Base-by-base conservation (phyloP, 1,140 invertebrate genomes). In the Pteromalus puparum region DNA sequence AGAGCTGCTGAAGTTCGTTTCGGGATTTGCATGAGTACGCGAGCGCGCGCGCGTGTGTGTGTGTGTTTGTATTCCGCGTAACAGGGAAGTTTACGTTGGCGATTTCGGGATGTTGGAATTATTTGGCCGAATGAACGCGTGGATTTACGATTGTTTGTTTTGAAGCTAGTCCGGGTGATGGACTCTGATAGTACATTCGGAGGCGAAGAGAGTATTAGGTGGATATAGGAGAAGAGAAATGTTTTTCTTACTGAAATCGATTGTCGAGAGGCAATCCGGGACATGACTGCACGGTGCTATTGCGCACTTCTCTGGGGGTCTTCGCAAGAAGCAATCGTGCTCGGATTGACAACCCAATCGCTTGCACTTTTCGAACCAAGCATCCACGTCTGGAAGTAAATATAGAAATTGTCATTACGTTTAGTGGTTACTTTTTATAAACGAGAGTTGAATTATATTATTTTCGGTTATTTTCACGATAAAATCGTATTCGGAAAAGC, bases 321-420 rank as follows among this genome's bases (percentile, higher is more conserved):
- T 89, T 30, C 91, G 82, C 2, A 92, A 80, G 34, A 91, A 92
- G 68, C 91, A 92, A 21, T 92, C 88, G 21, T 88, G 85, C 72
- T 91, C 87, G 0, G 90, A 92, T 0, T 80, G 48, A 78, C 91
- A 92, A 4, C 89, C 88, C 9, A 90, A 74, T 48, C 28, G 72
- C 84, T 85, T 88, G 76, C 91, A 92, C 70, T 75, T 77, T 0
- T 86, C 85, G 34, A 89, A 81, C 89, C 88, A 91, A 18, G 4
- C 78, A 5, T 87, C 65, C 4, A 88, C 88, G 5, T 91, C 91
- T 92, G 65, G 0, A 80, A 75, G 5, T 61, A 18, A n/a, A 21
- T 5, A 18, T 18, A 53, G 48, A 5, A 2, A 5, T 21, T 5
- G 18, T 1, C 1, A 15, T 53, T 53, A 13, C 42, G 10, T 46